phyloP scores from a whole-genome alignment of 2,888 invertebrate species.

The Neoitamus cyanurus region DNA sequence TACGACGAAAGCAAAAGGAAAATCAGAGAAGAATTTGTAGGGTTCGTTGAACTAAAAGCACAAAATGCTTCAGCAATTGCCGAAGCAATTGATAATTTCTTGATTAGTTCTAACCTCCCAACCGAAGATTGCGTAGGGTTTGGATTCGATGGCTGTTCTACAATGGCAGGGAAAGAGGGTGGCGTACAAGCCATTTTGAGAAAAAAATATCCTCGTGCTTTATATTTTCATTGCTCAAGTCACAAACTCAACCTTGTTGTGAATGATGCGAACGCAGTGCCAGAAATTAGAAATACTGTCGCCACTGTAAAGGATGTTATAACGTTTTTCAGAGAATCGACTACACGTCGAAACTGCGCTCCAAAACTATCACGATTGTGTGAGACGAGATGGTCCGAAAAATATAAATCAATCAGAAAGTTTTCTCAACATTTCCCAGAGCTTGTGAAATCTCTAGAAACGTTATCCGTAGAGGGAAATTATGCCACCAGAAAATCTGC shows the following conservation, averaged over 20 bases:
- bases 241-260: constrained; percentile 16
- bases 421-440: neutral
- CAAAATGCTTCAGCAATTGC: constrained; percentile 29
- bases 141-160: constrained; percentile 43
- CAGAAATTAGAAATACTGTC: constrained; percentile 23
- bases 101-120: constrained; percentile 31
- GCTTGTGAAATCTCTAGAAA: no score
- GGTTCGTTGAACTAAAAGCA: constrained; percentile 48
- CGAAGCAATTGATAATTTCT: constrained; percentile 28
- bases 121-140: constrained; percentile 14
- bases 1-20: constrained; percentile 26
- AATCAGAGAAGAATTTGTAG: constrained; percentile 56
- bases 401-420: neutral
- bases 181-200: constrained; percentile 37
- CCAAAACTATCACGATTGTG: constrained; percentile 36
- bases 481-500: no score
- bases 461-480: no score
- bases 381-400: constrained; percentile 40
- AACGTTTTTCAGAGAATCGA: constrained; percentile 42
- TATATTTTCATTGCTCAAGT: neutral
- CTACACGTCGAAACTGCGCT: neutral
- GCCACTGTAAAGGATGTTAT: neutral
- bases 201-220: neutral
- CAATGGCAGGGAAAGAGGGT: constrained; percentile 38
- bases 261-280: neutral